Evolutionary conservation across 2,888 invertebrate genomes (phyloP), one percentile per base, ranked within the genome.

Genomic region (Eupithecia insigniata): DNA sequence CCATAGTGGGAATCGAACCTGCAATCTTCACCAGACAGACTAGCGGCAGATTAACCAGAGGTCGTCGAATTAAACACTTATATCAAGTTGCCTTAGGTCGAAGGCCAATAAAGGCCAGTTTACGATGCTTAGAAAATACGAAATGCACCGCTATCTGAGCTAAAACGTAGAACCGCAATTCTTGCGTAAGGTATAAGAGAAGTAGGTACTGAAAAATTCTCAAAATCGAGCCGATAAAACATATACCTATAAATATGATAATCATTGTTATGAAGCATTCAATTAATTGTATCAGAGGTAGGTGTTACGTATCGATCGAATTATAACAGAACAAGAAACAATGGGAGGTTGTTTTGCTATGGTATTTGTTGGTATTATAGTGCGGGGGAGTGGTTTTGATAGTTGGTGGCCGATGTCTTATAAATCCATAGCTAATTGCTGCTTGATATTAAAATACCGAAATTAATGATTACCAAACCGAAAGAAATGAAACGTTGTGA

Each of bases 291-390:
- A 72, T 69, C 69, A 51, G 22, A 65, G 60, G 67, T 64, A 32
- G 32, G 43, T 6, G 61, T 62, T 34, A 34, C 61, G 32, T 65
- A 66, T 66, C 70, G 72, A 68, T 61, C 67, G n/a, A 62, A 28
- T 26, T 62, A 22, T 58, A 67, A 64, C 46, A 69, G 66, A 39
- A 43, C 43, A 30, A 62, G 61, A n/a, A 81, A 81, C 81, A 81
- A 81, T 81, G 76, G 76, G 26, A 64, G 66, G 71, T 70, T 70
- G 70, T 46, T 55, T 62, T 75, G 73, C 69, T 76, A 75, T 70
- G 66, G 34, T 70, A 70, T 73, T 69, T 74, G 66, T 65, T 64
- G 34, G 46, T 51, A 18, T 71, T 62, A 61, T 75, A 71, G 55
- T 8, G 16, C 28, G 62, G 36, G 32, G 14, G 26, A 51, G n/a